Conservation (phyloP, 2,113 vertebrate genomes). For the Rhinolophus sinicus region DNA sequence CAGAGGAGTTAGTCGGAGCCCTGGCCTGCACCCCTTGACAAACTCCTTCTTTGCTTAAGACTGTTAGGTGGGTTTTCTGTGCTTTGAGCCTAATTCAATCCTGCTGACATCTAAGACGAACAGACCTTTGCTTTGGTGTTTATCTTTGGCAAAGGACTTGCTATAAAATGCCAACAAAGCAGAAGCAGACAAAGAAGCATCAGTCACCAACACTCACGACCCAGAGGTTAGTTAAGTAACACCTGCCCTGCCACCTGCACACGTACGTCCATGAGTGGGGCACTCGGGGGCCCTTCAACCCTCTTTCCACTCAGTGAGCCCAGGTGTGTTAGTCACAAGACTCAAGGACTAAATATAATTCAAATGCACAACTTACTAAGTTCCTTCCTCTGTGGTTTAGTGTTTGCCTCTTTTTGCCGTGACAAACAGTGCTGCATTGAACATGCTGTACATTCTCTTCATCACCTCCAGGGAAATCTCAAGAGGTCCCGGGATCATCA, state of each 20-base stretch:
- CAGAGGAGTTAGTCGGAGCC: not conserved
- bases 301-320: not conserved
- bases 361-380: not conserved
- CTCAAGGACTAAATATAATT: not conserved
- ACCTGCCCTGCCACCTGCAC: too few relatives aligned
- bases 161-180: not conserved
- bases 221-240: not conserved
- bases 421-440: not conserved
- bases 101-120: not conserved
- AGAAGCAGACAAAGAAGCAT: not conserved
- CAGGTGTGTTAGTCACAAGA: not conserved
- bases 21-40: not conserved
- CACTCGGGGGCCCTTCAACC: not conserved
- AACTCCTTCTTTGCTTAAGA: not conserved
- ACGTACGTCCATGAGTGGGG: rapidly evolving
- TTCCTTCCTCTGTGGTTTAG: not conserved
- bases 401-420: not conserved
- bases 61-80: not conserved
- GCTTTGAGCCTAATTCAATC: not conserved
- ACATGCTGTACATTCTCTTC: not conserved
- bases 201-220: not conserved
- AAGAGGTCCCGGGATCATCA: not conserved
- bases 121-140: not conserved
- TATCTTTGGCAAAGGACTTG: not conserved
- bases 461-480: not conserved